Evolutionary conservation across 2,113 vertebrate species (phyloP), one percentile per base, ranked within the genome.

Genomic region (Colius striatus): DNA sequence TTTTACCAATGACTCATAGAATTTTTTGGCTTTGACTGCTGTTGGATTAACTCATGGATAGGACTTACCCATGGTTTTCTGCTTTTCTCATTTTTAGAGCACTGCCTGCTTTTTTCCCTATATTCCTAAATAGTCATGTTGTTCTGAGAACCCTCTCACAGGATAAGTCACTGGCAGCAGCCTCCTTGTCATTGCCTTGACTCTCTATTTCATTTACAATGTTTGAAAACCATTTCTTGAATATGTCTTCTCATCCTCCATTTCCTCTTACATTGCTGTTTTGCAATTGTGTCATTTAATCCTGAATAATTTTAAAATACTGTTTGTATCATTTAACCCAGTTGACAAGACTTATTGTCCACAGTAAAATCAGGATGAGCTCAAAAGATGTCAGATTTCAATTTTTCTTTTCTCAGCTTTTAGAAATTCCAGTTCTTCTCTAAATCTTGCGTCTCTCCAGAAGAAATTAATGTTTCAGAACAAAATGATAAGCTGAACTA

Each of bases 21-120:
- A 90, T 90, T 93, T 83, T 81, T 96, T 96, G 94, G 94, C 95
- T 95, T 90, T 76, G 70, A 85, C 51, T 96, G 90, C 54, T 75
- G 29, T 89, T 57, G 66, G 72, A 90, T 95, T 95, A 95, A 95
- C 90, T 94, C 67, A 38, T 43, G n/a, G 76, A 63, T 77, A n/a
- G 71, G 43, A 86, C 93, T 84, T 91, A 76, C 68, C 65, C 50
- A 16, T 75, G 80, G 57, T 65, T 92, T 77, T 75, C 63, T 75
- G 66, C 80, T 67, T 51, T 84, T 76, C 65, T 90, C 21, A 73
- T 76, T 88, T 87, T 87, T 30, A 91, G 58, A 87, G 68, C 32
- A 68, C 53, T 74, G 75, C 47, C 85, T 96, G 75, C 43, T 71
- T 75, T 83, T 87, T 88, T 12, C 21, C n/a, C 51, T 65, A 3